These are phyloP conservation scores for Psammodynastes pulverulentus DNA, from an alignment of 2,113 vertebrate species.

Conservation along the genomic window DNA sequence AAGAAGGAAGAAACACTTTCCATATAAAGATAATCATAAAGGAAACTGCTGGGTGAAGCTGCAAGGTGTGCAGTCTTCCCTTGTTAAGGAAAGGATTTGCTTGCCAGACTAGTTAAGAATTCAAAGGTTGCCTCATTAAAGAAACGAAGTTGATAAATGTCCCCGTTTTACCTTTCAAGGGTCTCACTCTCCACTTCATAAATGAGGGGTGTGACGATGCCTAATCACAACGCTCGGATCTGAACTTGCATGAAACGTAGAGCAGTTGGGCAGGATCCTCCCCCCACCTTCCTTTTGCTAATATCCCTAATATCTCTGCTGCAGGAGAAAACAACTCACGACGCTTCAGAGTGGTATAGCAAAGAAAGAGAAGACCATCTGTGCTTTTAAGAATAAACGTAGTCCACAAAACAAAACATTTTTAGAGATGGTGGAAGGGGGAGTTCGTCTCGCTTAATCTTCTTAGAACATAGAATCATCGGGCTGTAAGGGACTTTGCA, in stretches of 20 bases:
- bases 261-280: background rate
- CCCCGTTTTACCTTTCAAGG: background rate
- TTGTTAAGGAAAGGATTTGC: background rate
- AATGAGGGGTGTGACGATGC: background rate
- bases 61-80: background rate
- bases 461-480: background rate
- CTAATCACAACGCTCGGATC: constrained; percentile 11
- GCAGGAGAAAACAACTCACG: constrained; percentile 24
- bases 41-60: background rate
- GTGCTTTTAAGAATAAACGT: constrained; percentile 15
- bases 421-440: background rate
- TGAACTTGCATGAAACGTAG: constrained; percentile 16
- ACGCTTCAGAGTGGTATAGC: constrained; percentile 14
- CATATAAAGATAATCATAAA: background rate
- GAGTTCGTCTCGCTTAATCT: background rate
- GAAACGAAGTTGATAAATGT: constrained; percentile 1
- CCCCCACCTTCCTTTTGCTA: background rate
- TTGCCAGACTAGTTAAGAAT: background rate
- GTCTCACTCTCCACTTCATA: background rate
- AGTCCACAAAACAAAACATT: background rate
- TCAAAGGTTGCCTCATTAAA: constrained; percentile 1
- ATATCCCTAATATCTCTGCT: background rate
- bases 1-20: background rate
- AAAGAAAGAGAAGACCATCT: constrained; percentile 2
- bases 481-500: background rate